These are phyloP conservation scores for Bubalus kerabau DNA, from an alignment of 2,113 vertebrate genomes.

Conservation along the genomic window DNA sequence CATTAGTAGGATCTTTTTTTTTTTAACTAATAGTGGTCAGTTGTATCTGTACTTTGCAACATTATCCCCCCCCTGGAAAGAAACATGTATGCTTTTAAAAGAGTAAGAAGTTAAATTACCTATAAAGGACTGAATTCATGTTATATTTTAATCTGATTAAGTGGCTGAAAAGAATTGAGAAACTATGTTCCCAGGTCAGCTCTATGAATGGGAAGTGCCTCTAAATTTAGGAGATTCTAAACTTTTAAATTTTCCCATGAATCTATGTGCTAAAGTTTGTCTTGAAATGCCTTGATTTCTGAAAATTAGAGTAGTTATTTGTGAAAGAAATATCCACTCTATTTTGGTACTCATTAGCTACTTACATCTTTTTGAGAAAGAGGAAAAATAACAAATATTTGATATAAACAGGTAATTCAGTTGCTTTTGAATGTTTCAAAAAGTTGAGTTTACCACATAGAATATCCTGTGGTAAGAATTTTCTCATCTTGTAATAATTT, in stretches of 20 bases:
- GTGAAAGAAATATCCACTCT: not conserved
- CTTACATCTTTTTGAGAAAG: not conserved
- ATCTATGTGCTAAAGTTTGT: not conserved
- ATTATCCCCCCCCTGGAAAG: no score
- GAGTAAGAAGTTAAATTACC: not conserved
- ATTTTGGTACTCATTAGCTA: not conserved
- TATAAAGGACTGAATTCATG: not conserved
- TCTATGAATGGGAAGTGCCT: not conserved
- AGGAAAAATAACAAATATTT: not conserved
- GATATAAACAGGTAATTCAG: not conserved
- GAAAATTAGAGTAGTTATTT: not conserved
- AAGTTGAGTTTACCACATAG: not conserved
- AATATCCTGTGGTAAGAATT: not conserved
- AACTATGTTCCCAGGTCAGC: rapidly evolving
- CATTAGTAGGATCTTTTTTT: not conserved
- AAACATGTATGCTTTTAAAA: not conserved
- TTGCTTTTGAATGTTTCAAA: not conserved
- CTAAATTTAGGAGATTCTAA: not conserved
- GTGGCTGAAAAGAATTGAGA: not conserved
- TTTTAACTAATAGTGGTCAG: not conserved
- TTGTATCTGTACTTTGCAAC: not conserved
- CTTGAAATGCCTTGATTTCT: not conserved
- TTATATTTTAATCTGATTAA: not conserved
- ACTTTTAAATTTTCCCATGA: not conserved
- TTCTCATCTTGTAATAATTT: not conserved